Conservation (phyloP, 2,888 invertebrate species). For the Eurytoma adleriae region DNA sequence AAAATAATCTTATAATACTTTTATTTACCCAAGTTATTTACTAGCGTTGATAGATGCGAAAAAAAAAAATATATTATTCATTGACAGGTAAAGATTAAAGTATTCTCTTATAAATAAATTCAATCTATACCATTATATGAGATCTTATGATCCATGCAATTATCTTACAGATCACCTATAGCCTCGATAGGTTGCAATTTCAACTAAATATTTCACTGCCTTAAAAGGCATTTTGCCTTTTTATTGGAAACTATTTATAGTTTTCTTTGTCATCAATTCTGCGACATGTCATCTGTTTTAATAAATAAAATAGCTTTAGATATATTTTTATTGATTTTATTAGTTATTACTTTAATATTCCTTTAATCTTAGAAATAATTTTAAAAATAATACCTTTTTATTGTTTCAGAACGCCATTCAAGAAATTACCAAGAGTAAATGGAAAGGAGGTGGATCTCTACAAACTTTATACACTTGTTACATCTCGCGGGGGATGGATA, state of each 20-base stretch:
- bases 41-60: too few relatives aligned
- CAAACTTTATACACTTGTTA: constrained; percentile 93
- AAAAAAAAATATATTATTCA: too few relatives aligned
- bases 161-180: constrained; percentile 51
- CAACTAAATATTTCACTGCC: constrained; percentile 27
- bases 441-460: constrained; percentile 95
- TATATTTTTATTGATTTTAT: not conserved
- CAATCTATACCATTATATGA: constrained; percentile 32
- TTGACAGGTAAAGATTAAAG: not conserved
- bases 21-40: not conserved
- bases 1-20: not conserved
- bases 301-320: too few relatives aligned
- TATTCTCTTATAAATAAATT: constrained; percentile 18
- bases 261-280: not conserved
- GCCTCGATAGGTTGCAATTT: constrained; percentile 10
- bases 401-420: constrained; percentile 80
- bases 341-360: not conserved
- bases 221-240: constrained; percentile 7
- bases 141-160: constrained; percentile 16
- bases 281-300: too few relatives aligned
- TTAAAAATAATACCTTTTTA: constrained; percentile 16
- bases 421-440: constrained; percentile 85
- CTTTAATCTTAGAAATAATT: not conserved
- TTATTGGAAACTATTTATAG: constrained; percentile 15
- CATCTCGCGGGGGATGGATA: constrained; percentile 94